Conservation (phyloP, 2,113 vertebrate genomes). For the Muscicapa adusta region DNA sequence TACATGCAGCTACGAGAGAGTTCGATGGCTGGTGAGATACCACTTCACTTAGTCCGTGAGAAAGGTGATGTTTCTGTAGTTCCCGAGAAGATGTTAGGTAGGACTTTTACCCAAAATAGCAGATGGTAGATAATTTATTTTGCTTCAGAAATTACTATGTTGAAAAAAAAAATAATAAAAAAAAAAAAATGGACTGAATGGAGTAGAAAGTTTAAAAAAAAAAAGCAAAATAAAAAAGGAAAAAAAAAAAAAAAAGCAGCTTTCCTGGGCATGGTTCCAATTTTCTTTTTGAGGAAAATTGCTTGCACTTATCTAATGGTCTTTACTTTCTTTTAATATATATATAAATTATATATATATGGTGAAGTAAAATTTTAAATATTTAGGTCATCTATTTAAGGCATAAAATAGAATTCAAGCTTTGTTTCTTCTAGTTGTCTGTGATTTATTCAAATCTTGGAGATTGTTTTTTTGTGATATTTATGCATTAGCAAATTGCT, state of each 20-base stretch:
- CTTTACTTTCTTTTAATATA: slow-evolving; percentile 63
- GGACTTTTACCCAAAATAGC: slow-evolving; percentile 23
- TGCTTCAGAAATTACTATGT: slow-evolving; percentile 24
- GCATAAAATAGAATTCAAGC: slow-evolving; percentile 59
- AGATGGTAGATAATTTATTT: slow-evolving; percentile 43
- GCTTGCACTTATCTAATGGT: slow-evolving; percentile 67
- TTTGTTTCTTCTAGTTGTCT: slow-evolving; percentile 64
- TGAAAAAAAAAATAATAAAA: background rate
- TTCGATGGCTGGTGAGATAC: background rate
- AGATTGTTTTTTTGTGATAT: slow-evolving; percentile 68
- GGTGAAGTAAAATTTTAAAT: slow-evolving; percentile 70
- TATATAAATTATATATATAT: slow-evolving; percentile 67
- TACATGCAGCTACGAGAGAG: slow-evolving; percentile 39
- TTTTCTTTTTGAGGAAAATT: slow-evolving; percentile 67
- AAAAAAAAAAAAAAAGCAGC: slow-evolving; percentile 13
- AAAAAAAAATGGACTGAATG: background rate
- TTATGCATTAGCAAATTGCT: slow-evolving; percentile 61
- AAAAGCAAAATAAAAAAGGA: background rate
- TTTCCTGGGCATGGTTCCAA: slow-evolving; percentile 67
- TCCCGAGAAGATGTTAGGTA: slow-evolving; percentile 9
- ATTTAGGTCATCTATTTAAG: slow-evolving; percentile 74
- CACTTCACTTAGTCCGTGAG: background rate
- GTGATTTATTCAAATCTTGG: slow-evolving; percentile 57
- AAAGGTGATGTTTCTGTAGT: background rate
- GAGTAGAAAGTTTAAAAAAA: background rate